Conservation (phyloP, 1,140 invertebrate genomes). For the Trachymyrmex septentrionalis region DNA sequence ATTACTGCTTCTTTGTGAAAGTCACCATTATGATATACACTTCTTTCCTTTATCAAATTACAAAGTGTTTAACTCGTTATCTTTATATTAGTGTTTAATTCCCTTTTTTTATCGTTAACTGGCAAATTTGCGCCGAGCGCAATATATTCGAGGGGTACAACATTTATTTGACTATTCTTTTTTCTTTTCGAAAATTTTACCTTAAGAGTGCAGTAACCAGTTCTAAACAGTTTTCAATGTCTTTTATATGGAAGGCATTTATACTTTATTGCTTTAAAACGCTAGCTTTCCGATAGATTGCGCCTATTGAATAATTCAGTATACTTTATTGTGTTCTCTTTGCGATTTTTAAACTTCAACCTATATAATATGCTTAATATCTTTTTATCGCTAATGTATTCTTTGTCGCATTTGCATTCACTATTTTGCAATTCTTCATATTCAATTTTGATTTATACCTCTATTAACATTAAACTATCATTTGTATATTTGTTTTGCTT, state of each 20-base stretch:
- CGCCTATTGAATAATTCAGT: constrained; percentile 20
- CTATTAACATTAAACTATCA: constrained; percentile 1
- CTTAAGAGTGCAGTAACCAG: background rate
- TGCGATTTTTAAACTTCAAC: constrained; percentile 28
- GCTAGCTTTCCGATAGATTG: constrained; percentile 19
- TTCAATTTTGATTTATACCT: constrained; percentile 29
- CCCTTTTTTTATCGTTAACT: constrained; percentile 8
- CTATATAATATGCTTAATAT: constrained; percentile 7
- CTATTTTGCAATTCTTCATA: constrained; percentile 15
- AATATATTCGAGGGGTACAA: constrained; percentile 6
- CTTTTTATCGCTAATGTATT: constrained; percentile 27
- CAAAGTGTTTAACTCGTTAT: constrained; percentile 17
- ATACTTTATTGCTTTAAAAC: constrained; percentile 10
- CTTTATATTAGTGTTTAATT: constrained; percentile 29
- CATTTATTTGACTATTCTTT: background rate
- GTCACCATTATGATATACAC: constrained; percentile 19
- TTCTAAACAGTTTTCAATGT: background rate
- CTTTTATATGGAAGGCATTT: background rate
- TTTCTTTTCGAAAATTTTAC: constrained; percentile 1
- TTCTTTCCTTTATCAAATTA: constrained; percentile 27
- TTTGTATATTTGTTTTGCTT: constrained; percentile 40
- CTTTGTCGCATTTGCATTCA: constrained; percentile 31
- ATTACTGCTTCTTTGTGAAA: constrained; percentile 32
- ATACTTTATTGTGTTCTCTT: background rate
- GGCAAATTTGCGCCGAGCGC: background rate